Base-by-base conservation (phyloP, 2,113 vertebrate genomes). In the Cottus gobio region DNA sequence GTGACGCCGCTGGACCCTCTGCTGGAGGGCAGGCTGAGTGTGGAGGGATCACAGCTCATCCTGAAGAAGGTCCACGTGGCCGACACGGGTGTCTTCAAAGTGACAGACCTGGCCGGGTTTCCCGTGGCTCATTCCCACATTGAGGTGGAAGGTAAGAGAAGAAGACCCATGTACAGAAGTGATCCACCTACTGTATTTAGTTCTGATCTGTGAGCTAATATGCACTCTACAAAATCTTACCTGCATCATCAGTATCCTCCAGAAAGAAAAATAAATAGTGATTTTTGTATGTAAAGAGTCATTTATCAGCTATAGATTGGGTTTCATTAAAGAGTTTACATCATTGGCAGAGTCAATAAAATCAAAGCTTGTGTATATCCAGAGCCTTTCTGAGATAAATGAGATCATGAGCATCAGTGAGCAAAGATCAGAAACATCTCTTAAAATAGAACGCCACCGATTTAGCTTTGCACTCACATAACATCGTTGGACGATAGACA, bases 61-160 rank as follows among this genome's bases (percentile, higher is more conserved):
- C n/a, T 95, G 75, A 94, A 93, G 87, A 92, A 89, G 54, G 75
- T 93, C 57, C 80, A 72, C 0, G 22, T 61, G 26, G 24, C 86
- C 0, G 95, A 95, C 79, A 24, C 6, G 0, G 95, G 95, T 0
- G 22, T 90, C 68, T 95, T 95, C 85, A 92, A 50, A 46, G 79
- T 95, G 52, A 93, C 88, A 0, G 94, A 95, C 85, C 88, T 92
- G 74, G 75, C 73, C 0, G 94, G 93, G 5, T 94, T 92, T 37
- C 69, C 82, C 13, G 93, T 95, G 70, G 91, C 93, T 60, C 63
- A 91, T 2, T 71, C 94, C 63, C 86, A 95, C 87, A 42, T 95
- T 30, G 68, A 90, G 15, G 92, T 95, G 2, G 60, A 94, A 0
- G 71, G 95, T 95, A 80, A 93, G 93, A 62, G 50, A 36, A 20